Percentiles rank a stretch among this genome's conserved stretches.
These are phyloP conservation scores for Trichogramma dendrolimi DNA, from an alignment of 2,888 invertebrate genomes.

Conservation along the genomic window DNA sequence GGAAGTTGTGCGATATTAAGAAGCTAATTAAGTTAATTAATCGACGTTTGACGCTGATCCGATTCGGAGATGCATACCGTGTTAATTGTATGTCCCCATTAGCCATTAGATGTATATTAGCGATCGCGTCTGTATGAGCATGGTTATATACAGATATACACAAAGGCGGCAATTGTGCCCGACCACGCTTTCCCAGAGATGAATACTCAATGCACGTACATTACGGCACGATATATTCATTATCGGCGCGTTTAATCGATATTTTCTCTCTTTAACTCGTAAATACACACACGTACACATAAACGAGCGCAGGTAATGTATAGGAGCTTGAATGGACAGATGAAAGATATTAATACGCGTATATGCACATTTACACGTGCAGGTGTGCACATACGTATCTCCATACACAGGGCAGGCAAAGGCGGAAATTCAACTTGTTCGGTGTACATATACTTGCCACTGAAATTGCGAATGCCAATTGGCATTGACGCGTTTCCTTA, in stretches of 20 bases:
- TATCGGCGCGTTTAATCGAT: conserved; percentile 17
- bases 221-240: conserved; percentile 11
- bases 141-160: no score
- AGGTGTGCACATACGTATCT: neutral
- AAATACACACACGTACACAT: no score
- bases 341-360: no score
- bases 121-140: conserved; percentile 32
- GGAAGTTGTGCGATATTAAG: conserved; percentile 28
- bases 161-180: no score
- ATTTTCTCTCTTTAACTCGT: conserved; percentile 3
- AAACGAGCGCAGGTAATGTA: no score
- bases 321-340: no score
- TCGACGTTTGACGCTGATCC: conserved; percentile 44
- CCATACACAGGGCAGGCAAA: neutral
- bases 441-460: no score
- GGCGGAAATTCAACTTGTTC: neutral
- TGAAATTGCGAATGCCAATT: no score
- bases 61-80: conserved; percentile 43
- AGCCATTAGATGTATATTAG: conserved; percentile 36
- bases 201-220: neutral
- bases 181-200: no score
- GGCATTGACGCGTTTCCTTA: no score
- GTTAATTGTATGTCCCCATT: conserved; percentile 47
- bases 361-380: neutral
- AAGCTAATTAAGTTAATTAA: conserved; percentile 49